Base-by-base conservation (phyloP, 2,888 invertebrate genomes). In the Conus canariensis region DNA sequence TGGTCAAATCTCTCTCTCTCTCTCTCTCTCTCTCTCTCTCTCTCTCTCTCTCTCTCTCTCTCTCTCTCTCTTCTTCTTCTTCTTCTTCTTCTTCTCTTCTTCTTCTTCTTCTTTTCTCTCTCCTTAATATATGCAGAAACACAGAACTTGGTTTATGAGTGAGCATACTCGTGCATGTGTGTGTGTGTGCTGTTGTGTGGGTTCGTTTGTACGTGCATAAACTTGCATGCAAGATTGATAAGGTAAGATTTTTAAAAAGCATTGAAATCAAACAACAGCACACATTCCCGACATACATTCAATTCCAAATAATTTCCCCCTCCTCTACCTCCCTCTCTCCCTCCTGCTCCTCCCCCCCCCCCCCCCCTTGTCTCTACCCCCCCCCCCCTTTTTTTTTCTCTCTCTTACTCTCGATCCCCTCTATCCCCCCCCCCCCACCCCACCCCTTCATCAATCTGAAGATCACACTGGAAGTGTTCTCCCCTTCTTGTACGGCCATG, bases 21-120 rank as follows among this genome's bases (percentile, higher is more conserved):
- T 45, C 77, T 45, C 45, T 6, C 10, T 8, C 85, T 59, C 58
- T 85, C 58, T 85, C 85, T 85, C 58, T 58, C 58, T 58, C 58
- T 58, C 58, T 58, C 85, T 85, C 85, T 85, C 85, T 85, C 56
- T 85, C 85, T 85, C 85, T 85, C 85, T 85, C 56, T 85, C 85
- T 85, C 85, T 85, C 58, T 85, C 59, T 85, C 85, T 85, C 58
- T 59, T 22, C 59, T 19, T 85, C 64, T 85, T 14, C 22, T 14
- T 12, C 45, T 22, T 22, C 45, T 80, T 80, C 45, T 80, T 45
- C 12, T 1, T 45, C 14, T 45, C 45, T 45, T 5, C 14, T 14
- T 5, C 7, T 5, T 9, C 45, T 45, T 80, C 80, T 80, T 45
- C 4, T 5, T 45, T 12, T 45, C 45, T 45, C 45, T 80, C 80